A percentile compares a stretch with the other conserved stretches of the same genome.
Evolutionary conservation across 2,113 vertebrate genomes (phyloP).

Genomic region (Passerina amoena): DNA sequence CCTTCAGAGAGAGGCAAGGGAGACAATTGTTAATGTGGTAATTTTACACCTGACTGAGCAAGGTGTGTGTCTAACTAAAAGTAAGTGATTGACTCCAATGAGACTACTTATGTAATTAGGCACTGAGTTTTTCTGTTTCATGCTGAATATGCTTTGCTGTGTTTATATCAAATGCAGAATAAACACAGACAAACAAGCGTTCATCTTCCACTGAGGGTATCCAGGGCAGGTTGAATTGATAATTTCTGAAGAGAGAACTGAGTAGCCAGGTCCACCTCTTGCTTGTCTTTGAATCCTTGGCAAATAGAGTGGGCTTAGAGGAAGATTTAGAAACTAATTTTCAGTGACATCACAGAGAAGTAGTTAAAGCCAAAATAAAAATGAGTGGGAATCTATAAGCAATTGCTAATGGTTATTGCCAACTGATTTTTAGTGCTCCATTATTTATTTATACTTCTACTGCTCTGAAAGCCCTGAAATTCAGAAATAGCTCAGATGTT

Average conservation of each 20-base stretch:
- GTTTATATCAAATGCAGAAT: neutral
- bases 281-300: neutral
- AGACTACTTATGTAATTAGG: neutral
- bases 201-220: neutral
- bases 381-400: neutral
- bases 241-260: neutral
- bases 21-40: neutral
- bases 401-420: neutral
- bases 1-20: neutral
- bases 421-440: neutral
- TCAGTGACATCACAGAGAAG: neutral
- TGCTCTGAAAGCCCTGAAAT: neutral
- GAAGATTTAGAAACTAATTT: conserved; percentile 6
- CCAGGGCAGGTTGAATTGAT: neutral
- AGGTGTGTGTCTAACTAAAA: conserved; percentile 24
- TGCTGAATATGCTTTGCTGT: neutral
- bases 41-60: conserved; percentile 50
- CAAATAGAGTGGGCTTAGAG: neutral
- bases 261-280: neutral
- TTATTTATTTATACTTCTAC: neutral
- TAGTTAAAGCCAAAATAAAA: neutral
- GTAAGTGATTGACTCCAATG: neutral
- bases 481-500: neutral
- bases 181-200: neutral
- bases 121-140: neutral